phyloP scores from a whole-genome alignment of 2,797 vertebrate genomes.

The Peromyscus nudipes region DNA sequence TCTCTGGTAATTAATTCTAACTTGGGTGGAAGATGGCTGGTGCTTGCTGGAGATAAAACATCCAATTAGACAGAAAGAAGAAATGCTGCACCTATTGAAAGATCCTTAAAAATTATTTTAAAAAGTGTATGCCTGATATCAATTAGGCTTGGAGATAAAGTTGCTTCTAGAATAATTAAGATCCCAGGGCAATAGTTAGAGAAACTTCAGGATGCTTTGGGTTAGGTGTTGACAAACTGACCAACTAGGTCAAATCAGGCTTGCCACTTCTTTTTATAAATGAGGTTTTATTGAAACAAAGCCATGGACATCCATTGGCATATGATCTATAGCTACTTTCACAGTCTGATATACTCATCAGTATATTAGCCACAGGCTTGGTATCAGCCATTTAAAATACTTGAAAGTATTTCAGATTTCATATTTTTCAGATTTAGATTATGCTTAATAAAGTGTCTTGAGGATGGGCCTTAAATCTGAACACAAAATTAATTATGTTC shows the following conservation, averaged over 20 bases:
- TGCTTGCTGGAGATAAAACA: background rate
- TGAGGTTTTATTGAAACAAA: conserved; percentile 26
- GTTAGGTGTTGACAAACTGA: background rate
- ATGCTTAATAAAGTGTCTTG: background rate
- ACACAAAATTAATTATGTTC: background rate
- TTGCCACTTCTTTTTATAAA: background rate
- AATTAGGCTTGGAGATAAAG: conserved; percentile 9
- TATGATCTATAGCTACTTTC: background rate
- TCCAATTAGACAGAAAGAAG: conserved; percentile 10
- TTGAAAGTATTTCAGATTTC: background rate
- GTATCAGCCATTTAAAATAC: background rate
- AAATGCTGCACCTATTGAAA: background rate
- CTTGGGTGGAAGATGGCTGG: background rate
- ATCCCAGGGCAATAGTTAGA: background rate
- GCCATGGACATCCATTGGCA: background rate
- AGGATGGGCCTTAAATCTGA: background rate
- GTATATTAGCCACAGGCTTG: background rate
- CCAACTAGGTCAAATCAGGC: background rate
- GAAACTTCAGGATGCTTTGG: background rate
- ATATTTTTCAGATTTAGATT: background rate
- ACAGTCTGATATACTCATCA: background rate
- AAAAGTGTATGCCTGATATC: background rate
- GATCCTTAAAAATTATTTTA: background rate
- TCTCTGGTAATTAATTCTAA: conserved; percentile 64
- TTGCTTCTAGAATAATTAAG: background rate